A percentile compares a stretch with the other conserved stretches of the same genome.
Evolutionary conservation across 2,888 invertebrate genomes (phyloP).

Genomic region (Heliconius aoede): DNA sequence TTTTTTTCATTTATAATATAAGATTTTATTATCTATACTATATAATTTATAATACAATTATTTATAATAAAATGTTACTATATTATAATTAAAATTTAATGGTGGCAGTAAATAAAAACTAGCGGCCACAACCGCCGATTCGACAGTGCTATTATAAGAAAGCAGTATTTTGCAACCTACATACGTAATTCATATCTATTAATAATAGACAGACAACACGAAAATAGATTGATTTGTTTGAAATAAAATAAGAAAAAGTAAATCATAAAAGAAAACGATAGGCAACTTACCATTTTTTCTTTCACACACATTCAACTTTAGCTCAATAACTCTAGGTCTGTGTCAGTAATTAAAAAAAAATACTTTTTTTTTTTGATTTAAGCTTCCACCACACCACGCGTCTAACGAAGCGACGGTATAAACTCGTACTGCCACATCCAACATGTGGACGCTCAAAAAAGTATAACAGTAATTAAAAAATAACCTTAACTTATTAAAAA

Average conservation of each 20-base stretch:
- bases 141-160: neutral
- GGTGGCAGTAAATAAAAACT: neutral
- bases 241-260: neutral
- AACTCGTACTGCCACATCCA: conserved; percentile 39
- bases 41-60: no score
- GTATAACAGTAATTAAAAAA: neutral
- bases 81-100: neutral
- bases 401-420: conserved; percentile 40
- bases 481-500: neutral
- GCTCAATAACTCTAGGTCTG: conserved; percentile 13
- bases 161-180: neutral
- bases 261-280: neutral
- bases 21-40: no score
- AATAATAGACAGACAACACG: neutral
- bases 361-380: neutral
- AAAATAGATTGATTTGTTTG: conserved; percentile 1
- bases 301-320: conserved; percentile 4
- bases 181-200: conserved; percentile 3
- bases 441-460: conserved; percentile 23
- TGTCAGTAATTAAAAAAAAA: conserved; percentile 17
- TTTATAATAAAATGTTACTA: no score
- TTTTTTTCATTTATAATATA: no score
- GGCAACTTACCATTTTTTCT: conserved; percentile 16
- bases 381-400: conserved; percentile 30
- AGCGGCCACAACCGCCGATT: neutral